Base-by-base conservation (phyloP, 1,140 invertebrate genomes). In the Anadara kagoshimensis region DNA sequence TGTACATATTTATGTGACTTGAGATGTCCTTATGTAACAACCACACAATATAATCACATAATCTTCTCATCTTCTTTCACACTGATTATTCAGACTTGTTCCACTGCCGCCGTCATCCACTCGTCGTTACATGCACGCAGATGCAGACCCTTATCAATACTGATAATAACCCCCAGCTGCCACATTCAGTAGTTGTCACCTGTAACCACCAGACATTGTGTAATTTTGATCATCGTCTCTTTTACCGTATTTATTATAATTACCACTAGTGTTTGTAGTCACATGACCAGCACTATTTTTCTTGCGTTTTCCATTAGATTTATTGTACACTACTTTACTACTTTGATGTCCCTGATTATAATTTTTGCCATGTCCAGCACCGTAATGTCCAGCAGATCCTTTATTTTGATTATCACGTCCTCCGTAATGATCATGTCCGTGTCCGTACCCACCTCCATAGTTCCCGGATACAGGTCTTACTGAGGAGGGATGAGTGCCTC, bases 311-410 rank as follows among this genome's bases (percentile, higher is more conserved):
- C 29, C 16, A 20, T 29, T 11, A 22, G 57, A 59, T 14, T 59
- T 59, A 18, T 59, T 11, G 41, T 24, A 22, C 20, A 64, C 5
- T 36, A 64, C 47, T 64, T 64, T 64, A 5, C 62, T 43, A 36
- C 62, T n/a, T 36, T 64, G 62, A 20, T 51, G 45, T 64, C 62
- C 53, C 12, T 64, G 51, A 43, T 64, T 64, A n/a, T 64, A 51
- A n/a, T 47, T 47, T 12, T 64, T 51, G 5, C 5, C 47, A 53
- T 64, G 62, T 49, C 43, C 59, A 62, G 49, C 44, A 53, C 53
- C 16, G 11, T 11, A 53, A 20, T 64, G 62, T n/a, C 62, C 62
- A 53, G 16, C 43, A 64, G 45, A 51, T 64, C 29, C 29, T 36
- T 36, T 36, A 36, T 36, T 36, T 36, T 36, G 29, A 36, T 64